Evolutionary conservation across 2,113 vertebrate genomes (phyloP), one percentile per base, ranked within the genome.

Genomic region (Chelonoidis abingdonii): DNA sequence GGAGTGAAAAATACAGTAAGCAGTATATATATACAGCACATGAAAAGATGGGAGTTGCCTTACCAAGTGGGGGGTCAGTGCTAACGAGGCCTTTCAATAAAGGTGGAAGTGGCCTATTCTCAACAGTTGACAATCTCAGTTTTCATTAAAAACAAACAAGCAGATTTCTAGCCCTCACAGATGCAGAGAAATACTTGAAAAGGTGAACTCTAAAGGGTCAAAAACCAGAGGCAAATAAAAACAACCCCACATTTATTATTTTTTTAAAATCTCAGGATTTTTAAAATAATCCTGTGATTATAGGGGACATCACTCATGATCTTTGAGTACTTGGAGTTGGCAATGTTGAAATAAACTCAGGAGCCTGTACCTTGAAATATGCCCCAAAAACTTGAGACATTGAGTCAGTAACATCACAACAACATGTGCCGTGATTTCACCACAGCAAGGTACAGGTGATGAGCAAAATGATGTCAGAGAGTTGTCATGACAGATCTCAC

Each of bases 381-480:
- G 47, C 38, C 49, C 84, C 38, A 56, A 14, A 27, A 27, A 62
- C 75, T 91, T 10, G 9, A 54, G 44, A 13, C 89, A 50, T 57
- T 89, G 88, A 84, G 88, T 75, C n/a, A 88, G 84, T 85, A 49
- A 92, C 19, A 91, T 94, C 84, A 91, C 0, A 17, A 88, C 80
- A 79, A 80, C 27, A 86, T 12, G 81, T 50, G 88, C 87, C 94
- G 54, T 12, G 84, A 92, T 81, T n/a, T 52, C 57, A 90, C 89
- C 91, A 79, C 38, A 87, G 88, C 19, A 87, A 79, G 76, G 78
- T 9, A 85, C n/a, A 79, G 75, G 93, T 94, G 91, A 92, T 85
- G 53, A 97, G 92, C 29, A 81, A 50, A 59, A 10, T 10, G 86
- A 38, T 29, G 80, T 78, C 50, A n/a, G 91, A 6, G 0, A 59